Percentiles rank a stretch among this genome's conserved stretches.
phyloP scores from a whole-genome alignment of 2,113 vertebrate species.

The Nymphicus hollandicus region DNA sequence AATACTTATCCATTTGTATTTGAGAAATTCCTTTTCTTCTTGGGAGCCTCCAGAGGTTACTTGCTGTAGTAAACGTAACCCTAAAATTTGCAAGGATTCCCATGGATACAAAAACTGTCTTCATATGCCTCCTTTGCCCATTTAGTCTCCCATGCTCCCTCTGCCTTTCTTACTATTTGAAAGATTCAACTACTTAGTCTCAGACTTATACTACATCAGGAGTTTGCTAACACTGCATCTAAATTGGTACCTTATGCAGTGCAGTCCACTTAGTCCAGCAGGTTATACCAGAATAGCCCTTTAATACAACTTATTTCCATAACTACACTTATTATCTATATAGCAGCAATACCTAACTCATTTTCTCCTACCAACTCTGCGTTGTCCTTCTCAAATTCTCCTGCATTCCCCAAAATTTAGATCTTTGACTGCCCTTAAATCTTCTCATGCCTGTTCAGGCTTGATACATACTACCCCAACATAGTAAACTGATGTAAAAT shows the following conservation, averaged over 20 bases:
- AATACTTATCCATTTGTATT: background rate
- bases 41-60: background rate
- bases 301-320: background rate
- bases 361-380: background rate
- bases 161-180: background rate
- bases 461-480: background rate
- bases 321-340: background rate
- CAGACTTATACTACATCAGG: background rate
- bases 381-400: background rate
- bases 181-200: background rate
- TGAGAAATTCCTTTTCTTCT: background rate
- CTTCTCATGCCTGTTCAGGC: background rate
- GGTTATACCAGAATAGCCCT: background rate
- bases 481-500: background rate
- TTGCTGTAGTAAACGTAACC: background rate
- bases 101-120: background rate
- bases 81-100: background rate
- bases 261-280: background rate
- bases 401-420: background rate
- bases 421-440: background rate
- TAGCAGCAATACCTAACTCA: background rate
- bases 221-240: background rate
- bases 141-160: background rate
- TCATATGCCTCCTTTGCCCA: background rate
- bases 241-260: background rate